Evolutionary conservation across 1,140 invertebrate genomes (phyloP).

Genomic region (Scaptodrosophila lebanonensis): DNA sequence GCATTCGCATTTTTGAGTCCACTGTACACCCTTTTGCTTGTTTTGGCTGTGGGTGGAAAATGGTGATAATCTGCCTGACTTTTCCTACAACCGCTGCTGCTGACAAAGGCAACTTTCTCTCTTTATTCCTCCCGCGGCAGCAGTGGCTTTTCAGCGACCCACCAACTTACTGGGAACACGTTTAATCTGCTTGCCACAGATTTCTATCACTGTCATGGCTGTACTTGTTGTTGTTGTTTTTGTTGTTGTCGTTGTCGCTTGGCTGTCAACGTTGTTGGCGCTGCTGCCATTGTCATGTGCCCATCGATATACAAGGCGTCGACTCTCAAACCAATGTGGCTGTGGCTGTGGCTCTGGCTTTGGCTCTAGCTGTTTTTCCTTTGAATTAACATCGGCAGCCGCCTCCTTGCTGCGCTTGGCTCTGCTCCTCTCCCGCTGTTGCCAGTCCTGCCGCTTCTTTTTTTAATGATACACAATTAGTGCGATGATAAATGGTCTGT

Average conservation of each 20-base stretch:
- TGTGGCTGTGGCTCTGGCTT: slow-evolving; percentile 14
- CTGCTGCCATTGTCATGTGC: slow-evolving; percentile 50
- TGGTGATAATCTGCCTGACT: no score
- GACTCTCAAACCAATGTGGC: slow-evolving; percentile 2
- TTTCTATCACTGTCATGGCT: slow-evolving; percentile 70
- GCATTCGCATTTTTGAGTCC: no score
- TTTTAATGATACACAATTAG: slow-evolving; percentile 77
- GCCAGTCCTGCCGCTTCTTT: slow-evolving; percentile 7
- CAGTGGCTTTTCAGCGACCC: slow-evolving; percentile 10
- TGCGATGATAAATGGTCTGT: slow-evolving; percentile 76
- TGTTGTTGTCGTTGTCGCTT: slow-evolving; percentile 22
- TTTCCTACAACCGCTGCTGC: no score
- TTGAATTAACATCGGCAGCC: slow-evolving; percentile 62
- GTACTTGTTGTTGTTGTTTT: slow-evolving; percentile 21
- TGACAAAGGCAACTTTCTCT: no score
- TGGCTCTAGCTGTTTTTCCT: slow-evolving; percentile 24
- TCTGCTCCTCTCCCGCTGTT: slow-evolving; percentile 11
- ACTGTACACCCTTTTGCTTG: slow-evolving; percentile 9
- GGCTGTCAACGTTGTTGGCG: slow-evolving; percentile 12
- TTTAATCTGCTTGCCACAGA: slow-evolving; percentile 72
- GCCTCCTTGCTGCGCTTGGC: slow-evolving; percentile 20
- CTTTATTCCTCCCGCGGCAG: slow-evolving; percentile 3
- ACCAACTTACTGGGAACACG: slow-evolving; percentile 39
- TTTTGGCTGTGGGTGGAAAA: slow-evolving; percentile 4
- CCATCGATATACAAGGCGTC: slow-evolving; percentile 40